Evolutionary conservation across 2,797 vertebrate species (phyloP).

Genomic region (Astyanax mexicanus): DNA sequence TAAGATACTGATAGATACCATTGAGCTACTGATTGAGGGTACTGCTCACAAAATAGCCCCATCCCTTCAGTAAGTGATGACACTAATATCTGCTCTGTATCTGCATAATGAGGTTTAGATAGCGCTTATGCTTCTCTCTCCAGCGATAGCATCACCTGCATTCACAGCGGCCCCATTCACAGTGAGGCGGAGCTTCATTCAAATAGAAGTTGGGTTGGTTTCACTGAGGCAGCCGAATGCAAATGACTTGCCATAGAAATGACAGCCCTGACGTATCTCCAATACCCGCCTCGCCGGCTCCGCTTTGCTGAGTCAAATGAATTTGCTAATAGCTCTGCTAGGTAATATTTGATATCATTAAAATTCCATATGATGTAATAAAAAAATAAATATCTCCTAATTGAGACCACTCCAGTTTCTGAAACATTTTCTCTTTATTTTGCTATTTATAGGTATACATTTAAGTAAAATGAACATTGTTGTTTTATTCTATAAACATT

Average conservation of each 20-base stretch:
- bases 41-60: background rate
- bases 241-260: slow-evolving; percentile 4
- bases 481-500: too few species aligned
- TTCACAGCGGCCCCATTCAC: background rate
- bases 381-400: too few species aligned
- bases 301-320: slow-evolving; percentile 2
- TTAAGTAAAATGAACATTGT: too few species aligned
- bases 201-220: background rate
- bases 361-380: too few species aligned
- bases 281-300: background rate
- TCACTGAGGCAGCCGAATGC: background rate
- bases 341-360: slow-evolving; percentile 1
- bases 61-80: background rate
- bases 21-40: background rate
- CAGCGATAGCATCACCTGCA: background rate
- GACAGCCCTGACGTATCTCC: background rate
- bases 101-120: background rate
- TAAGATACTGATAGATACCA: background rate
- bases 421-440: too few species aligned
- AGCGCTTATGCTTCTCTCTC: background rate
- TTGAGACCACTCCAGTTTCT: too few species aligned
- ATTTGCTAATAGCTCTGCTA: slow-evolving; percentile 1
- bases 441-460: too few species aligned
- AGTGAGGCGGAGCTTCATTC: background rate
- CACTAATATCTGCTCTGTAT: background rate